Evolutionary conservation across 1,140 invertebrate species (phyloP).

Genomic region (Linepithema humile): DNA sequence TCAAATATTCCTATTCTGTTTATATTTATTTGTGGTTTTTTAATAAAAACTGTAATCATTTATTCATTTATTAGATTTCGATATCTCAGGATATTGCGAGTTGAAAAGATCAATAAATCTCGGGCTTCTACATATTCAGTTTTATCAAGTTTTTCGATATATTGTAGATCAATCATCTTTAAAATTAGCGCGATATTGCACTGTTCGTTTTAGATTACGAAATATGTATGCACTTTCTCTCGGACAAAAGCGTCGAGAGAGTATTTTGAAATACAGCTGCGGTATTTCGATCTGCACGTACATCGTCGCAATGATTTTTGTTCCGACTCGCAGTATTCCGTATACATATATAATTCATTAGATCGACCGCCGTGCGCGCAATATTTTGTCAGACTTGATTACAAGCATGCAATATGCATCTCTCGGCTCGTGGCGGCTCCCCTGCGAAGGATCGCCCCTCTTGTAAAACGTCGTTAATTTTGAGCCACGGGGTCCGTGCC

Average conservation of each 20-base stretch:
- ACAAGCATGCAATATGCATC: slow-evolving; percentile 51
- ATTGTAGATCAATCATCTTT: background rate
- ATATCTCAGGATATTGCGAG: background rate
- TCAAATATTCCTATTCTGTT: background rate
- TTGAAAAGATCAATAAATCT: background rate
- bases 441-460: slow-evolving; percentile 10
- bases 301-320: background rate
- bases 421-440: slow-evolving; percentile 2
- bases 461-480: slow-evolving; percentile 59
- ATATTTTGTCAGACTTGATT: slow-evolving; percentile 58
- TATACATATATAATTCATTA: slow-evolving; percentile 15
- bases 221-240: background rate
- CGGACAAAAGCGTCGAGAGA: background rate
- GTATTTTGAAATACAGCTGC: background rate
- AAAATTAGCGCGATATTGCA: background rate
- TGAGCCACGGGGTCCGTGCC: slow-evolving; percentile 18
- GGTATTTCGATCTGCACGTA: background rate
- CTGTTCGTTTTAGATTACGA: background rate
- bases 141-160: background rate
- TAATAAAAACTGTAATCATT: too few relatives aligned
- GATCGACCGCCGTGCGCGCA: background rate
- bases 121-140: background rate
- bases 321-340: background rate
- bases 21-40: background rate
- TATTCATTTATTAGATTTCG: background rate